phyloP scores from a whole-genome alignment of 2,888 invertebrate species.

The Himalopsyche anomala region DNA sequence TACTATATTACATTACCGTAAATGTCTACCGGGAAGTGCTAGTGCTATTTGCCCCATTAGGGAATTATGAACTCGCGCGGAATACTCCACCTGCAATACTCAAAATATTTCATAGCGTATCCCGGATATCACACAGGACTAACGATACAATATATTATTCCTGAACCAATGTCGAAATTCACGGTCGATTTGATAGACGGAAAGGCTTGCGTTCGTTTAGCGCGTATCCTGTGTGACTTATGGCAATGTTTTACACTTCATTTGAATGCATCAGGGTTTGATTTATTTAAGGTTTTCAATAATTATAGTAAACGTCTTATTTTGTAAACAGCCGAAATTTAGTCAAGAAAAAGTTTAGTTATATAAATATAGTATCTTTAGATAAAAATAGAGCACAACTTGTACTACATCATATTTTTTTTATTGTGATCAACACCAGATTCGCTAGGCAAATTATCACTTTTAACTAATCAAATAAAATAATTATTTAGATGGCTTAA shows the following conservation, averaged over 20 bases:
- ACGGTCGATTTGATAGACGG: conserved; percentile 8
- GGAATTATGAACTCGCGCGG: conserved; percentile 13
- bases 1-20: too few relatives aligned
- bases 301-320: background rate
- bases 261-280: background rate
- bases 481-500: too few relatives aligned
- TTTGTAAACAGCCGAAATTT: background rate
- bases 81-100: conserved; percentile 14
- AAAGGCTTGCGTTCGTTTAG: background rate
- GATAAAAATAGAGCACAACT: background rate
- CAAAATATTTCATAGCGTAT: conserved; percentile 34
- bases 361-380: too few relatives aligned
- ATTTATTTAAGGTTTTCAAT: background rate
- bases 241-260: background rate
- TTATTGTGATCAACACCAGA: too few relatives aligned
- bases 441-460: too few relatives aligned
- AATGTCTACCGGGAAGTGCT: background rate
- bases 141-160: conserved; percentile 36
- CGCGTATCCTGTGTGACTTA: background rate
- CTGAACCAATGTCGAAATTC: conserved; percentile 9
- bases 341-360: background rate
- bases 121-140: conserved; percentile 3
- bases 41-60: conserved; percentile 17
- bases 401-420: too few relatives aligned
- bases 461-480: too few relatives aligned